Evolutionary conservation across 2,888 invertebrate genomes (phyloP).

Genomic region (Strigamia transsilvanica): DNA sequence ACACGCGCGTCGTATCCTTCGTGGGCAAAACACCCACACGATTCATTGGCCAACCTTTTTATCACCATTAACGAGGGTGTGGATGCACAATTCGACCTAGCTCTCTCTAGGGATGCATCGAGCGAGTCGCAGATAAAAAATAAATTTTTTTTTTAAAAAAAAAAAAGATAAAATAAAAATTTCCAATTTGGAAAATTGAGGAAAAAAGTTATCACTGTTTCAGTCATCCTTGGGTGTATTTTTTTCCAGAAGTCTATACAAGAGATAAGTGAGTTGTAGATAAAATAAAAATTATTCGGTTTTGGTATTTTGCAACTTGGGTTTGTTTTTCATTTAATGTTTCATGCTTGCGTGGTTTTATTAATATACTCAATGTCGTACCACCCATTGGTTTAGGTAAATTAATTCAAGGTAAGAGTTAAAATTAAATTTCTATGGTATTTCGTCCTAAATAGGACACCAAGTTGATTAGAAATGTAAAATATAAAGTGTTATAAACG

Average conservation of each 20-base stretch:
- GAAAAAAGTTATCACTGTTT: too few species aligned
- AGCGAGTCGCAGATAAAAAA: slow-evolving; percentile 6
- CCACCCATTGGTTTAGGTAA: slow-evolving; percentile 2
- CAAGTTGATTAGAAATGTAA: not conserved
- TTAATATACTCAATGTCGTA: slow-evolving; percentile 13
- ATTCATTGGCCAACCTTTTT: slow-evolving; percentile 38
- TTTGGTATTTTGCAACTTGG: not conserved
- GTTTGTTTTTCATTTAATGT: not conserved
- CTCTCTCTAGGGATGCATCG: not conserved
- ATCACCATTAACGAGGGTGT: slow-evolving; percentile 33
- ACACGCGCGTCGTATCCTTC: slow-evolving; percentile 23
- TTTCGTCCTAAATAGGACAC: not conserved
- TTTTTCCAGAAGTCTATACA: not conserved
- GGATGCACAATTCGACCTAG: not conserved
- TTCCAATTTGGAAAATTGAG: not conserved
- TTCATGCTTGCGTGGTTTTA: slow-evolving; percentile 1
- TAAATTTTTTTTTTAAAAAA: too few species aligned
- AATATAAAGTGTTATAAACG: too few species aligned
- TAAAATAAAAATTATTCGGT: not conserved
- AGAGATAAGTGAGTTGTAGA: not conserved
- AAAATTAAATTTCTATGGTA: not conserved
- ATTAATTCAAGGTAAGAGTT: not conserved
- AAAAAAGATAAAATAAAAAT: not conserved
- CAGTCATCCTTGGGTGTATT: too few species aligned
- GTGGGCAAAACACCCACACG: slow-evolving; percentile 17